Percentiles rank a stretch among this genome's conserved stretches.
Conservation (phyloP, 2,113 vertebrate species). For the Puma concolor region DNA sequence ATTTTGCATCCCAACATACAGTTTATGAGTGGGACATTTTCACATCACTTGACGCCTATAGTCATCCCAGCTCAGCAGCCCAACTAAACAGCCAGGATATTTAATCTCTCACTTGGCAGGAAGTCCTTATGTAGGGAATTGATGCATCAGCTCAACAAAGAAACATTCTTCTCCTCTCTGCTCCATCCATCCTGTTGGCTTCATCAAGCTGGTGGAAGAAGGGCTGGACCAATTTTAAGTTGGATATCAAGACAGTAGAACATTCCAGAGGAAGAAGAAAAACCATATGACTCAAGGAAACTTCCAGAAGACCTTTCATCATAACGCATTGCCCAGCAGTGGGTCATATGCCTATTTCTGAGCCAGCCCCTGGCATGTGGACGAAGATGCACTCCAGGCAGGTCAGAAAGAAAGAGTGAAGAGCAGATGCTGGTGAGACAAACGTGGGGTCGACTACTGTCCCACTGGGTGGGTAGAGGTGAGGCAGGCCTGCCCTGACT, state of each 20-base stretch:
- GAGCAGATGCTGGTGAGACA: neutral
- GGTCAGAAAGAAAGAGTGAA: neutral
- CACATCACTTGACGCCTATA: neutral
- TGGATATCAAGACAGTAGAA: neutral
- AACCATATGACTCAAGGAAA: neutral
- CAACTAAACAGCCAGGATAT: neutral
- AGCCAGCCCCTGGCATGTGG: neutral
- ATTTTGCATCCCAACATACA: neutral
- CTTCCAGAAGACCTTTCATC: neutral
- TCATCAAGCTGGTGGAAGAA: neutral
- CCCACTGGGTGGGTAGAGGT: neutral
- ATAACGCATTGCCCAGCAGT: neutral
- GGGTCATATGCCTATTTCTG: neutral
- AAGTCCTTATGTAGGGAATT: neutral
- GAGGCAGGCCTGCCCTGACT: neutral
- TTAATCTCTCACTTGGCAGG: neutral
- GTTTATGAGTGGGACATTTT: neutral
- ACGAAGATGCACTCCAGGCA: neutral
- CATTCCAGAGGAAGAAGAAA: neutral
- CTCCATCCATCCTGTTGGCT: neutral
- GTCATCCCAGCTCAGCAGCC: neutral
- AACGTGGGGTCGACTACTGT: no score
- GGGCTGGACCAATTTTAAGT: neutral
- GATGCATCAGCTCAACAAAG: neutral
- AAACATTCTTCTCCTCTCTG: neutral